Conservation (phyloP, 2,888 invertebrate genomes). For the Volucella bombylans region DNA sequence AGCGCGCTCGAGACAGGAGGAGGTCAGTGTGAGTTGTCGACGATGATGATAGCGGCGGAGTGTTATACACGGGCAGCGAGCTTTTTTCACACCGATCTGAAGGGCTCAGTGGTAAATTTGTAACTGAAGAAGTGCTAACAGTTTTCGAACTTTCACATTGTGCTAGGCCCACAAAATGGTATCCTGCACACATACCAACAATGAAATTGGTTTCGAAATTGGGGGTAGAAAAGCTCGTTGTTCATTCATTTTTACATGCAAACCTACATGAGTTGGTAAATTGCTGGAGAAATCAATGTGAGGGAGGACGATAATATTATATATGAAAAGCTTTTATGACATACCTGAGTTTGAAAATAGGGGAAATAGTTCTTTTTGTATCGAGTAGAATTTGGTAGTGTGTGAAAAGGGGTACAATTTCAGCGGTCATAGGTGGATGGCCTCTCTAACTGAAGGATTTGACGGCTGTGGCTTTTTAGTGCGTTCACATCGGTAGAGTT, state of each 20-base stretch:
- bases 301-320: background rate
- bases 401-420: conserved; percentile 35
- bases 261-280: background rate
- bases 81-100: conserved; percentile 76
- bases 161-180: conserved; percentile 44
- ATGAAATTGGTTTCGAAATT: conserved; percentile 48
- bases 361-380: conserved; percentile 7
- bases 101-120: conserved; percentile 80
- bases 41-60: conserved; percentile 56
- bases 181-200: conserved; percentile 43
- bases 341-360: conserved; percentile 32
- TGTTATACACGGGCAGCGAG: conserved; percentile 58
- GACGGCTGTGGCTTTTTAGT: conserved; percentile 6
- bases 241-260: background rate
- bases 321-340: conserved; percentile 33
- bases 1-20: conserved; percentile 66
- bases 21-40: conserved; percentile 59
- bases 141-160: conserved; percentile 69
- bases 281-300: background rate
- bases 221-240: conserved; percentile 39
- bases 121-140: conserved; percentile 77
- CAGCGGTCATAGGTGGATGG: conserved; percentile 72
- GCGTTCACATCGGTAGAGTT: conserved; percentile 52
- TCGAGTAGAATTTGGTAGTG: conserved; percentile 2
- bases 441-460: conserved; percentile 61